Base-by-base conservation (phyloP, 2,888 invertebrate genomes). In the Ectemnius continuus region DNA sequence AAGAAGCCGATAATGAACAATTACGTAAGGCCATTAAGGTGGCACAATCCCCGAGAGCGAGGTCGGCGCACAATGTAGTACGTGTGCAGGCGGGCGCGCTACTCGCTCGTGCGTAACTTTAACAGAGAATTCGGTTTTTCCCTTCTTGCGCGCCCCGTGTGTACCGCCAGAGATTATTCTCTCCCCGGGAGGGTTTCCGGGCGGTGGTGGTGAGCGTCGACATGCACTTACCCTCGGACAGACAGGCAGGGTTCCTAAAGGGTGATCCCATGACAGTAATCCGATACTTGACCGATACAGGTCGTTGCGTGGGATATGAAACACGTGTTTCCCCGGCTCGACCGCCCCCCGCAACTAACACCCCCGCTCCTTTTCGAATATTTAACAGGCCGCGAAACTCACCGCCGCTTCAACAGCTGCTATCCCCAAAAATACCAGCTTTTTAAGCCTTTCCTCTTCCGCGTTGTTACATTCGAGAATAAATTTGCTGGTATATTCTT, bases 231-330 rank as follows among this genome's bases (percentile, higher is more conserved):
- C 75, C 76, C 71, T 76, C 71, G 66, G 74, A 76, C 69, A 76
- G 70, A 80, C 76, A 72, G 78, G 68, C 75, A 76, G 76, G 76
- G 75, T 79, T 75, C 73, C 77, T 79, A 81, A 83, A 79, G 82
- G 84, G 82, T 85, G 84, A 85, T 87, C 80, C 83, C 81, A 75
- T 85, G 80, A 84, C 85, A 76, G 85, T 84, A 87, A 86, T 86
- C 79, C 81, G 83, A 87, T 84, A 84, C 78, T 83, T 83, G 79
- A 82, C 75, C 77, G 77, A 78, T 83, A 78, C 76, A 76, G 78
- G 85, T 83, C 80, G 79, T 79, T 66, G 81, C 76, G 77, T 84
- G 81, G 81, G 82, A 85, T 78, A 80, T 70, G 79, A 77, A 84
- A 85, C 84, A 86, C 82, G 78, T 86, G 84, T 82, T 85, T 78